phyloP scores from a whole-genome alignment of 2,888 invertebrate genomes.

The Dasysyrphus tricinctus region DNA sequence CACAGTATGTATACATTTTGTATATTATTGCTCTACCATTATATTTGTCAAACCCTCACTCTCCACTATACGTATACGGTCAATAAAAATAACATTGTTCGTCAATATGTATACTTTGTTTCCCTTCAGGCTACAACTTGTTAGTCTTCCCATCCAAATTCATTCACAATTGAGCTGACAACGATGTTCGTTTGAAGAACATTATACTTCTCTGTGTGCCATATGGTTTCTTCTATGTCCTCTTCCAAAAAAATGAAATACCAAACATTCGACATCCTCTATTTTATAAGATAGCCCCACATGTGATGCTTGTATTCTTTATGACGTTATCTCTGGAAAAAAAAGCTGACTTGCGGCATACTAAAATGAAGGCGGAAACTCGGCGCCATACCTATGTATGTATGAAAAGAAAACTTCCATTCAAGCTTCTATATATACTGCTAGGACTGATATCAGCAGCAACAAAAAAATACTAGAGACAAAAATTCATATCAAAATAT shows the following conservation, averaged over 20 bases:
- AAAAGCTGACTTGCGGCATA: slow-evolving; percentile 1
- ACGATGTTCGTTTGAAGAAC: slow-evolving; percentile 4
- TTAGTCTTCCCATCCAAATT: slow-evolving; percentile 1
- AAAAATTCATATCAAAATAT: slow-evolving; percentile 18
- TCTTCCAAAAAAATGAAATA: slow-evolving; percentile 1
- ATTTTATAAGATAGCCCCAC: neutral
- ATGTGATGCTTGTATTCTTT: neutral
- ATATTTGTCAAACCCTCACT: neutral
- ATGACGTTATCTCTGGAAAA: slow-evolving; percentile 4
- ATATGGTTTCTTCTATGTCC: slow-evolving; percentile 12
- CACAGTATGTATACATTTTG: neutral
- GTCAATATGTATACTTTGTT: neutral
- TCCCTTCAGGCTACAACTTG: neutral
- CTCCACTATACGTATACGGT: neutral
- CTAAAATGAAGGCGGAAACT: slow-evolving; percentile 15
- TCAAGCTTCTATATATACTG: neutral
- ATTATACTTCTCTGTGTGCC: neutral
- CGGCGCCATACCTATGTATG: neutral
- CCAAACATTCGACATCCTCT: neutral
- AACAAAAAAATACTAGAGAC: neutral
- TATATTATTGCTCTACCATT: neutral
- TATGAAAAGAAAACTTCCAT: slow-evolving; percentile 15
- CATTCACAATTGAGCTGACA: slow-evolving; percentile 9
- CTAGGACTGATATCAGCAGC: neutral
- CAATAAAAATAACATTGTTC: slow-evolving; percentile 21